These are phyloP conservation scores for Caenorhabditis sulstoni DNA, from an alignment of 2,888 invertebrate genomes.

Conservation along the genomic window DNA sequence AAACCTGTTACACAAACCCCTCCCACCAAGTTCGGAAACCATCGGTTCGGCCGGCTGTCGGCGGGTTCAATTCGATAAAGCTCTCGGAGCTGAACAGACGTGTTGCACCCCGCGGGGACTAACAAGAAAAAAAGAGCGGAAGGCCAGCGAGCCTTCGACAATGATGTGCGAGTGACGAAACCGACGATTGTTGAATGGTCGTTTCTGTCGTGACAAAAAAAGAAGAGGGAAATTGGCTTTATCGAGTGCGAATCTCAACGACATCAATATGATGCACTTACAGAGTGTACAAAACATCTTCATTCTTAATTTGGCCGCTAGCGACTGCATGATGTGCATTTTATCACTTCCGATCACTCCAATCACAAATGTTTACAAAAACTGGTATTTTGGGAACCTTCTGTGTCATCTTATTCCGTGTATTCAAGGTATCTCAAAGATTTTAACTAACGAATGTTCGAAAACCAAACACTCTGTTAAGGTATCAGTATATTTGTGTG, in stretches of 20 bases:
- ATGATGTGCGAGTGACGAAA: conserved; percentile 27
- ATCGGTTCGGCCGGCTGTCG: conserved; percentile 11
- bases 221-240: neutral
- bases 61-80: conserved; percentile 20
- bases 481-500: conserved; percentile 96
- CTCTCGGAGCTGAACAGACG: conserved; percentile 22
- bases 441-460: too few relatives aligned
- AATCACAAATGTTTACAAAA: conserved; percentile 90
- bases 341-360: conserved; percentile 97
- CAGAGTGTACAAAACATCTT: conserved; percentile 86
- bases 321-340: conserved; percentile 93
- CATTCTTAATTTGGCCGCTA: conserved; percentile 94
- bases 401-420: conserved; percentile 94
- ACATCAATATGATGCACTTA: too few relatives aligned
- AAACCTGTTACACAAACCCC: neutral
- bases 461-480: too few relatives aligned
- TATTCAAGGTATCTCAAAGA: conserved; percentile 86
- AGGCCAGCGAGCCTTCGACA: conserved; percentile 31
- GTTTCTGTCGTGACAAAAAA: conserved; percentile 14
- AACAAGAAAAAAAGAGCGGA: conserved; percentile 37
- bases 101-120: neutral
- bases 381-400: conserved; percentile 93
- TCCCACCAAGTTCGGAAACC: conserved; percentile 5
- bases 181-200: conserved; percentile 44
- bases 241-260: too few relatives aligned